phyloP scores from a whole-genome alignment of 2,113 vertebrate species.

The Aleadryas rufinucha region DNA sequence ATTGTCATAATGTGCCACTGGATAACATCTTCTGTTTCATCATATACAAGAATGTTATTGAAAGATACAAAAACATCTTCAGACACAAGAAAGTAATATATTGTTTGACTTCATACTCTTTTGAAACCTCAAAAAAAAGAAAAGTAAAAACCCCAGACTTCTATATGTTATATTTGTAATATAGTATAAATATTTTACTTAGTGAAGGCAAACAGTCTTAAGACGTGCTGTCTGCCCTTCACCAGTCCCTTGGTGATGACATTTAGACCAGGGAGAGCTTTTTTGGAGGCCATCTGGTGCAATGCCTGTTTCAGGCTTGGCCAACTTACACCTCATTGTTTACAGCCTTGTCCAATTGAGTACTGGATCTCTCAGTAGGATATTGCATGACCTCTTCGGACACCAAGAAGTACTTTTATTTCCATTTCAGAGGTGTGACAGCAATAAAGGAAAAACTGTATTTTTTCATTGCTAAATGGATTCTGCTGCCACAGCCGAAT shows the following conservation, averaged over 20 bases:
- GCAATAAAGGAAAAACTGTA: accelerated
- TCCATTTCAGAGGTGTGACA: neutral
- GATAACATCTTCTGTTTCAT: neutral
- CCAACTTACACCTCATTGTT: neutral
- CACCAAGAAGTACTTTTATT: neutral
- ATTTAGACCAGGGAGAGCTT: neutral
- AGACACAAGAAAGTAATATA: neutral
- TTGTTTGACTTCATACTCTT: neutral
- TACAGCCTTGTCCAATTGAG: neutral
- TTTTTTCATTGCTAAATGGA: neutral
- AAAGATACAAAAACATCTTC: neutral
- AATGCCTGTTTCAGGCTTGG: neutral
- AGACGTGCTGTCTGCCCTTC: neutral
- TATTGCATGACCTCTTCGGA: neutral
- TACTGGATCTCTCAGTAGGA: neutral
- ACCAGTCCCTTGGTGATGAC: neutral
- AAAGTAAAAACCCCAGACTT: neutral
- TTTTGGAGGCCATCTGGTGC: neutral
- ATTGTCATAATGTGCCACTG: neutral
- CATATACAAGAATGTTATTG: neutral
- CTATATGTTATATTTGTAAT: neutral
- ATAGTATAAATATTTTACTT: neutral
- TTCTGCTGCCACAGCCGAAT: neutral
- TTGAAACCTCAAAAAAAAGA: neutral
- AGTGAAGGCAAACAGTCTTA: neutral